Base-by-base conservation (phyloP, 2,888 invertebrate genomes). In the Ochropleura leucogaster region DNA sequence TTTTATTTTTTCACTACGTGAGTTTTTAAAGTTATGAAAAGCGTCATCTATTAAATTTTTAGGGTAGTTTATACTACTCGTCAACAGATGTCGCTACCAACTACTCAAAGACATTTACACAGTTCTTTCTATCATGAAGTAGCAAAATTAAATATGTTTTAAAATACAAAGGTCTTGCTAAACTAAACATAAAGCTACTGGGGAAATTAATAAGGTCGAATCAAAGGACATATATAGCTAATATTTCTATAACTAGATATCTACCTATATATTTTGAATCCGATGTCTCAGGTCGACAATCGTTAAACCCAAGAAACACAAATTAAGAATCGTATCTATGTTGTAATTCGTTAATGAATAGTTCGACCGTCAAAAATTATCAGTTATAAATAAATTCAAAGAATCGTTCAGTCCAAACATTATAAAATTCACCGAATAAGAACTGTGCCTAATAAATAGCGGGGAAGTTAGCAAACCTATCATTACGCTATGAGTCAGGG, bases 401-500 rank as follows among this genome's bases (percentile, higher is more conserved):
- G 92, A 92, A 91, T 84, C 85, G 83, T 71, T 85, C 77, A 72
- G 76, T 85, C 30, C 79, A 72, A 78, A 88, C 55, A 92, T 90
- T 91, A 89, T 89, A 91, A 87, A 91, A 92, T 93, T 93, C 93
- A 90, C 78, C 88, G 93, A 94, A 92, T 87, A 84, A 84, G 84
- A 85, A 90, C 82, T 88, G 86, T 90, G 90, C 87, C 87, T 90
- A 90, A 92, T 93, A 93, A 92, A 92, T 92, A 91, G 92, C 85
- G 67, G 81, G 67, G 82, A 85, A 84, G 89, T 91, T 90, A 88
- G 85, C 85, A 77, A 84, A 91, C 93, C 93, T 93, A 92, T 94
- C 86, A 94, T 94, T 94, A 94, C 87, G 80, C 87, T 89, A 90
- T 93, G 93, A 93, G 88, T 93, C 93, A 92, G 90, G 85, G 74